Percentiles rank a stretch among this genome's conserved stretches.
phyloP scores from a whole-genome alignment of 2,888 invertebrate species.

The Tipula vernalis region DNA sequence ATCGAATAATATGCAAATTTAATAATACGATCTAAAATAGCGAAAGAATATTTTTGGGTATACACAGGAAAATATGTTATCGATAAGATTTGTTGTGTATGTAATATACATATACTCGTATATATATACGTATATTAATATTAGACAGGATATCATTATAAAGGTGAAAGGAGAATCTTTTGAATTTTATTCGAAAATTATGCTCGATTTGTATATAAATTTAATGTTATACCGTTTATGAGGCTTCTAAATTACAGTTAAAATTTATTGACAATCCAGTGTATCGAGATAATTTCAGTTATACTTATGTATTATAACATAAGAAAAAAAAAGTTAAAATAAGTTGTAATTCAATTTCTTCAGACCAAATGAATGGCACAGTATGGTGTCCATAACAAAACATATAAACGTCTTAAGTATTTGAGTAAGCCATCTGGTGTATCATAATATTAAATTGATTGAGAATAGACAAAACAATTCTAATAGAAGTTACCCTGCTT shows the following conservation, averaged over 20 bases:
- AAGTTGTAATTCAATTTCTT: not conserved
- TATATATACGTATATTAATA: not conserved
- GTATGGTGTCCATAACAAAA: not conserved
- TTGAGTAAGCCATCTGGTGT: not conserved
- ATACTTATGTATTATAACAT: not conserved
- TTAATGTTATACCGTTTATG: not conserved
- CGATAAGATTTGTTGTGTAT: not conserved
- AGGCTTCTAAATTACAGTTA: not conserved
- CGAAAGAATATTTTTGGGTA: not conserved
- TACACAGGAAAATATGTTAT: not conserved
- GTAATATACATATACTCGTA: not conserved
- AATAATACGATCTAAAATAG: not conserved
- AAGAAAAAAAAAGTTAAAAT: not conserved
- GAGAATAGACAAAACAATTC: not conserved
- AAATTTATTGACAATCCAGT: not conserved
- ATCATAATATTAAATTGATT: not conserved
- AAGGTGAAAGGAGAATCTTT: not conserved
- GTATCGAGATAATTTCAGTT: not conserved
- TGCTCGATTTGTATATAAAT: not conserved
- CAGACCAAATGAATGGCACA: not conserved
- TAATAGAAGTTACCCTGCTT: not conserved
- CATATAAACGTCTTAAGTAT: not conserved
- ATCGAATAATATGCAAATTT: not conserved
- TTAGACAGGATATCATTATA: not conserved
- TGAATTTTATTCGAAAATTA: not conserved